Conservation (phyloP, 2,113 vertebrate species). For the Eudyptes chrysolophus region DNA sequence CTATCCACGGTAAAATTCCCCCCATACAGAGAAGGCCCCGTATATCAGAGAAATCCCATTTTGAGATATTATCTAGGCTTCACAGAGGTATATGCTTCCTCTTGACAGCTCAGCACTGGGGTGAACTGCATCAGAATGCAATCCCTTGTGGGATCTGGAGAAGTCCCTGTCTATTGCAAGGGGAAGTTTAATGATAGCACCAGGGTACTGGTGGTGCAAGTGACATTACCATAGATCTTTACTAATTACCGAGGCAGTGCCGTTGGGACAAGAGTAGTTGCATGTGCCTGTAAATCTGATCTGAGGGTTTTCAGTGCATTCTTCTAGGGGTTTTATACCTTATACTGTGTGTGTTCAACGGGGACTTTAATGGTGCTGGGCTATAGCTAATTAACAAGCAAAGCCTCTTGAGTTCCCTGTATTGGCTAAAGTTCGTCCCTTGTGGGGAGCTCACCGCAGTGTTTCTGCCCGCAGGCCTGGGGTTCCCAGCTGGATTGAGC, state of each 20-base stretch:
- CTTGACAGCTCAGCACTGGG: not conserved
- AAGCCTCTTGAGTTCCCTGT: not conserved
- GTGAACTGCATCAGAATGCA: not conserved
- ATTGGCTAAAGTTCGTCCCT: not conserved
- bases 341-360: not conserved
- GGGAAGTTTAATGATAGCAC: not conserved
- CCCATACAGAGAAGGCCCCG: no score
- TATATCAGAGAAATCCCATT: no score
- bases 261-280: not conserved
- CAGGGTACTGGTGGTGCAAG: not conserved
- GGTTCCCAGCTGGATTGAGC: rapidly evolving
- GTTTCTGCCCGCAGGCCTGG: not conserved
- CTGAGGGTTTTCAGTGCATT: not conserved
- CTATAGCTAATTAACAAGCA: not conserved
- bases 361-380: not conserved
- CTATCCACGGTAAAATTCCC: no score
- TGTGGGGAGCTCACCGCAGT: not conserved
- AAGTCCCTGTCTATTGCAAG: not conserved
- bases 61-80: no score
- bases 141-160: not conserved
- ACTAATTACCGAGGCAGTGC: not conserved
- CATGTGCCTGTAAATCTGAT: not conserved
- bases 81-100: no score
- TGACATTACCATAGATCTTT: not conserved
- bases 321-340: not conserved